A percentile compares a stretch with the other conserved stretches of the same genome.
Conservation (phyloP, 2,797 vertebrate genomes). For the Cottoperca gobio region DNA sequence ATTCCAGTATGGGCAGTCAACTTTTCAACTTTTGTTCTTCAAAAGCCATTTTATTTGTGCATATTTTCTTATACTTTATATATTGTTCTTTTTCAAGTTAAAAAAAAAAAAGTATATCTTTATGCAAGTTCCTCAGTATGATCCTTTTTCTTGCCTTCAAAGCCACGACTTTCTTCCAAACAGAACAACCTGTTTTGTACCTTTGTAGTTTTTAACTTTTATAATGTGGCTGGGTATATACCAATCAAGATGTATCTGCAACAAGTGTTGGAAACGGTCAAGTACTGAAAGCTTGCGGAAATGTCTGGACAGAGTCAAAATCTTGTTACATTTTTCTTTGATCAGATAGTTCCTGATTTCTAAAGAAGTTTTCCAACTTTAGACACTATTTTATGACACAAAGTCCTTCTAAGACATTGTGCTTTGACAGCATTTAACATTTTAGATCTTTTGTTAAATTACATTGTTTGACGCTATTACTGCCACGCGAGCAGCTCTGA, state of each 20-base stretch:
- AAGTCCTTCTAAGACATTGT: background rate
- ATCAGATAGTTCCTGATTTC: background rate
- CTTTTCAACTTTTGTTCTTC: background rate
- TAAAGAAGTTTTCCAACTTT: background rate
- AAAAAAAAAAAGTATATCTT: background rate
- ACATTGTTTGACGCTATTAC: no score
- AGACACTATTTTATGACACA: background rate
- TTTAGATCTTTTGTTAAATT: no score
- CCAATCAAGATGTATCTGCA: background rate
- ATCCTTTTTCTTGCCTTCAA: background rate
- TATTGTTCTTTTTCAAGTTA: background rate
- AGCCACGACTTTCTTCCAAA: background rate
- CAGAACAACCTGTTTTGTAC: background rate
- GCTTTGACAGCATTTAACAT: no score
- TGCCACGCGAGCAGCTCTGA: no score
- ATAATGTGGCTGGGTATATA: background rate
- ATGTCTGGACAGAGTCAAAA: background rate
- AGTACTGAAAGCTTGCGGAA: no score
- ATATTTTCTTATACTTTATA: conserved; percentile 4
- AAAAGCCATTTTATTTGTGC: background rate
- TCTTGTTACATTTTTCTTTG: background rate
- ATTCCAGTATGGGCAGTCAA: background rate
- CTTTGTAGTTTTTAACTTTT: background rate
- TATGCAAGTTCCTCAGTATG: background rate
- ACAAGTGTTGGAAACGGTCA: background rate